Conservation (phyloP, 2,888 invertebrate species). For the Chloromyia formosa region DNA sequence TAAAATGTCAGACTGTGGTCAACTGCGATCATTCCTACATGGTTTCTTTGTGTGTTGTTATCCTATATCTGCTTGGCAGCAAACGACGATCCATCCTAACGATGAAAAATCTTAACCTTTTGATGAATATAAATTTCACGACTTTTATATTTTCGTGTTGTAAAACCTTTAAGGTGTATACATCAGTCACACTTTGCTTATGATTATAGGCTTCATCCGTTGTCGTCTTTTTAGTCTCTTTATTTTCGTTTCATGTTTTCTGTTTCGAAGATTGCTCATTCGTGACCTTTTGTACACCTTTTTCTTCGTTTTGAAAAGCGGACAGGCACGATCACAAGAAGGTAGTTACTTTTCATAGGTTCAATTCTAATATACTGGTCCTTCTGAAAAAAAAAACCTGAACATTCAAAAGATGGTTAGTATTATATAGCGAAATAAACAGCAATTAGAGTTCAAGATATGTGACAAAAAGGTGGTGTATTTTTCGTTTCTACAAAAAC, state of each 20-base stretch:
- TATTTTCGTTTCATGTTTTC: not conserved
- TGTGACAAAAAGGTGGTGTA: not conserved
- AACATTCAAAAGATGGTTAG: not conserved
- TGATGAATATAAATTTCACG: slow-evolving; percentile 5
- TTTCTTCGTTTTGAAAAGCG: not conserved
- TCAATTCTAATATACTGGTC: not conserved
- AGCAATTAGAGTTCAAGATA: not conserved
- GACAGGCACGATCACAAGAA: not conserved
- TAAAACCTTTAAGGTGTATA: slow-evolving; percentile 15
- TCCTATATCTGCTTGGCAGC: not conserved
- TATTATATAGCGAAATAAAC: not conserved
- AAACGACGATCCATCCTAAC: not conserved
- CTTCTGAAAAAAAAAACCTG: too few species aligned
- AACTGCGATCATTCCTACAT: too few species aligned
- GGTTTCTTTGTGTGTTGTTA: too few species aligned
- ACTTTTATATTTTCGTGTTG: not conserved
- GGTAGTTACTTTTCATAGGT: not conserved
- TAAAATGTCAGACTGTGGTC: too few species aligned
- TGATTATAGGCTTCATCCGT: slow-evolving; percentile 19
- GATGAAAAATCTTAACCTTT: slow-evolving; percentile 13
- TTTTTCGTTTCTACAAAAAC: too few species aligned
- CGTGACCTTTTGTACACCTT: slow-evolving; percentile 7
- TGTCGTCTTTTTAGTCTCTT: not conserved
- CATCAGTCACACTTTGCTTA: slow-evolving; percentile 20
- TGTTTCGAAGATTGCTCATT: not conserved